A percentile compares a stretch with the other conserved stretches of the same genome.
Evolutionary conservation across 1,140 invertebrate species (phyloP).

Genomic region (Drosophila pectinifera): DNA sequence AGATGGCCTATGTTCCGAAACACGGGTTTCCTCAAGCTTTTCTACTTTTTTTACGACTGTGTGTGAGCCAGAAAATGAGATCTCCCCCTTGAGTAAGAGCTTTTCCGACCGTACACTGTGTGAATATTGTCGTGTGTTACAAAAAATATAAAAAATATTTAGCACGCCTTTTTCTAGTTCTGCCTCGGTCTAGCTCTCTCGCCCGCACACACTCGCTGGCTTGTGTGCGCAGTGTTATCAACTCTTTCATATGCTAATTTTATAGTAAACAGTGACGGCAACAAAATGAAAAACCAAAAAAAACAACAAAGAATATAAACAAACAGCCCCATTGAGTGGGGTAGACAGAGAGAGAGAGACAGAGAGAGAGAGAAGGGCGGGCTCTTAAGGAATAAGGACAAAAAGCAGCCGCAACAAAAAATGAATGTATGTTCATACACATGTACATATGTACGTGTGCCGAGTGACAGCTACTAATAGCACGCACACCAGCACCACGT

Average conservation of each 20-base stretch:
- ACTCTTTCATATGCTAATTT: constrained; percentile 69
- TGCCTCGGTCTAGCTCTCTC: background rate
- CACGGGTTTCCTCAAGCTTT: too few species aligned
- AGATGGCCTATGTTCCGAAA: too few species aligned
- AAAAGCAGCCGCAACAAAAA: constrained; percentile 28
- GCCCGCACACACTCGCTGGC: too few species aligned
- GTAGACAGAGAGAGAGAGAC: background rate
- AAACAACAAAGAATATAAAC: constrained; percentile 26
- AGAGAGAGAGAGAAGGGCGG: background rate
- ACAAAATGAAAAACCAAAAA: background rate
- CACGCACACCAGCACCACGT: constrained; percentile 16
- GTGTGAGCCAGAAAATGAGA: background rate
- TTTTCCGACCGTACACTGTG: background rate
- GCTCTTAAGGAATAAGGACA: constrained; percentile 17
- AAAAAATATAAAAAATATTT: constrained; percentile 14
- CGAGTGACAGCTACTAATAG: constrained; percentile 67
- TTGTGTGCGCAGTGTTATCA: constrained; percentile 27
- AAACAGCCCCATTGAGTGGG: constrained; percentile 1
- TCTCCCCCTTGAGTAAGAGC: background rate
- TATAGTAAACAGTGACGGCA: constrained; percentile 60
- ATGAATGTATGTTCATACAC: constrained; percentile 4
- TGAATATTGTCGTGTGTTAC: background rate
- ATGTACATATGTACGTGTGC: constrained; percentile 29
- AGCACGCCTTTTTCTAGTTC: constrained; percentile 35
- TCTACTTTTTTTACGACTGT: too few species aligned